These are phyloP conservation scores for Ceriagrion tenellum DNA, from an alignment of 2,888 invertebrate species.

Conservation along the genomic window DNA sequence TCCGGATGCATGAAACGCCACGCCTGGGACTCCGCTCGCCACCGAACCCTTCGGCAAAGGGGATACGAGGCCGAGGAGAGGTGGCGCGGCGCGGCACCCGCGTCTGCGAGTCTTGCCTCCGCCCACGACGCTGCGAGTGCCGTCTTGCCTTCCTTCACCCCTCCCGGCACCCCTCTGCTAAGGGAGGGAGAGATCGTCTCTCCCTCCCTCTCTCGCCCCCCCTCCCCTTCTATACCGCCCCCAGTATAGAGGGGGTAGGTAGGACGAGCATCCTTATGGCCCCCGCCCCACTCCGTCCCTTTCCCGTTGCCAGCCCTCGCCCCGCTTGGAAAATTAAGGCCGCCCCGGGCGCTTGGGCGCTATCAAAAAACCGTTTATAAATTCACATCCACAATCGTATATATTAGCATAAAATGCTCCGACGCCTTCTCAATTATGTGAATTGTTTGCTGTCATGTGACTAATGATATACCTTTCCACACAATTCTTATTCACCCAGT, in stretches of 20 bases:
- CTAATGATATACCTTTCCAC: conserved; percentile 34
- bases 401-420: conserved; percentile 17
- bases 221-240: not conserved
- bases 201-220: not conserved
- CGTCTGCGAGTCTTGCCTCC: too few species aligned
- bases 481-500: not conserved
- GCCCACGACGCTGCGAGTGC: too few species aligned
- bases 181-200: not conserved
- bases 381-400: conserved; percentile 26
- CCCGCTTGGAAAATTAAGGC: not conserved
- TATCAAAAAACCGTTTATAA: conserved; percentile 3
- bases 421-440: conserved; percentile 28
- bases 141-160: not conserved
- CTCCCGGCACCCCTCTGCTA: not conserved
- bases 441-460: conserved; percentile 39
- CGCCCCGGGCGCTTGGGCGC: not conserved
- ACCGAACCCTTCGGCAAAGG: too few species aligned
- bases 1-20: too few species aligned
- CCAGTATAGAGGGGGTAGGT: too few species aligned
- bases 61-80: too few species aligned
- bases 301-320: not conserved
- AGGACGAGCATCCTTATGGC: too few species aligned
- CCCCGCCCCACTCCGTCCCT: not conserved
- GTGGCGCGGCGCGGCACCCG: too few species aligned
- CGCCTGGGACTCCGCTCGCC: too few species aligned